Base-by-base conservation (phyloP, 1,140 invertebrate genomes). In the Hestina assimilis region DNA sequence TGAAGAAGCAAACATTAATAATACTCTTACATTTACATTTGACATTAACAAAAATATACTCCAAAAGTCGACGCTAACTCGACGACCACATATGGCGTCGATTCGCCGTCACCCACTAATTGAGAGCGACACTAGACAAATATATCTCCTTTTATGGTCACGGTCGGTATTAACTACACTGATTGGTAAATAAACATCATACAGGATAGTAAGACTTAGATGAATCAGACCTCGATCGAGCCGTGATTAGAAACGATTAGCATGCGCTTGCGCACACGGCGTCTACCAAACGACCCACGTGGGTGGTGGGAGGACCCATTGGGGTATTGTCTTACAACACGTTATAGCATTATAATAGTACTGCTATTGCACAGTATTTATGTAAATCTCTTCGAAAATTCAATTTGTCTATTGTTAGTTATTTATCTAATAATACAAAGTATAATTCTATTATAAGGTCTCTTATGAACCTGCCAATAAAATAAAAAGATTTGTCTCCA, bases 221-320 rank as follows among this genome's bases (percentile, higher is more conserved):
- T 87, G 81, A 83, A 82, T 87, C 80, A 85, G 80, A 70, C 79
- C 75, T 74, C 75, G 81, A 87, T 84, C 77, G 72, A 61, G 68
- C 70, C 72, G 70, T 83, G 83, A 87, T 87, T 85, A 87, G 74
- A 72, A 69, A 63, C 82, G 80, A 87, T 87, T 85, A 87, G 79
- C 77, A 85, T 84, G 77, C 77, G 76, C 72, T 63, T 56, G 69
- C 66, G 75, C 72, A 66, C 54, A 62, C 54, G 56, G 54, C 65
- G 56, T 54, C 59, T 55, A 59, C 42, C 56, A 61, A 62, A 53
- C 66, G 63, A 52, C 57, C 72, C 72, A 71, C 72, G 83, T 84
- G 81, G 83, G 83, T 63, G 81, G 80, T 77, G 73, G 81, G 81
- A 73, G 72, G 76, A 72, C 61, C 77, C 63, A 33, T 55, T 58